Evolutionary conservation across 2,113 vertebrate species (phyloP).

Genomic region (Poeciliopsis retropinna): DNA sequence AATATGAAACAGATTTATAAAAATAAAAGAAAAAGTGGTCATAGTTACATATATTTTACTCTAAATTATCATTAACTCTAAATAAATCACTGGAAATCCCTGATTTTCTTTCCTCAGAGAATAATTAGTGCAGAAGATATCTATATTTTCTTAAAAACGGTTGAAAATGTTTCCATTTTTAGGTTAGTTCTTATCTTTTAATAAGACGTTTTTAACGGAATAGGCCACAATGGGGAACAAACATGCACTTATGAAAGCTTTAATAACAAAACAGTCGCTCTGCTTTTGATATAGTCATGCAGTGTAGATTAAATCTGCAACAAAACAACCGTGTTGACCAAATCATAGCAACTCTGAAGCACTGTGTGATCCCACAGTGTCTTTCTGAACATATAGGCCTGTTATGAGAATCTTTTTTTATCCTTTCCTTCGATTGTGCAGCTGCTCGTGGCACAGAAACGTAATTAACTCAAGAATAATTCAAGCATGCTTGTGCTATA

Average conservation of each 20-base stretch:
- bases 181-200: not conserved
- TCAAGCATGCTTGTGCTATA: not conserved
- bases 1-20: too few species aligned
- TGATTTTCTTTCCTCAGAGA: not conserved
- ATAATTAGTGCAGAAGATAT: not conserved
- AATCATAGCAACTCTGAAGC: slow-evolving; percentile 12
- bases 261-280: slow-evolving; percentile 17
- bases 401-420: slow-evolving; percentile 23
- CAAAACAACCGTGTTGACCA: slow-evolving; percentile 2
- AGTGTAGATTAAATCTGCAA: slow-evolving; percentile 30
- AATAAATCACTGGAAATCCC: not conserved
- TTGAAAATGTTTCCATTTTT: not conserved
- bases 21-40: not conserved
- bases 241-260: slow-evolving; percentile 33
- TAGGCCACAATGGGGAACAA: not conserved
- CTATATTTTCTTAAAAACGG: too few species aligned
- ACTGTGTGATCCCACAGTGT: not conserved
- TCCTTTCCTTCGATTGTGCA: not conserved
- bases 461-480: slow-evolving; percentile 15
- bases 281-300: slow-evolving; percentile 12
- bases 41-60: not conserved
- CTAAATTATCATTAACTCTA: too few species aligned
- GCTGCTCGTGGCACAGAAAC: slow-evolving; percentile 5
- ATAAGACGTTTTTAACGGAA: not conserved
- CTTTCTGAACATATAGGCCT: slow-evolving; percentile 10